Evolutionary conservation across 2,888 invertebrate species (phyloP).

Genomic region (Nemurella pictetii): DNA sequence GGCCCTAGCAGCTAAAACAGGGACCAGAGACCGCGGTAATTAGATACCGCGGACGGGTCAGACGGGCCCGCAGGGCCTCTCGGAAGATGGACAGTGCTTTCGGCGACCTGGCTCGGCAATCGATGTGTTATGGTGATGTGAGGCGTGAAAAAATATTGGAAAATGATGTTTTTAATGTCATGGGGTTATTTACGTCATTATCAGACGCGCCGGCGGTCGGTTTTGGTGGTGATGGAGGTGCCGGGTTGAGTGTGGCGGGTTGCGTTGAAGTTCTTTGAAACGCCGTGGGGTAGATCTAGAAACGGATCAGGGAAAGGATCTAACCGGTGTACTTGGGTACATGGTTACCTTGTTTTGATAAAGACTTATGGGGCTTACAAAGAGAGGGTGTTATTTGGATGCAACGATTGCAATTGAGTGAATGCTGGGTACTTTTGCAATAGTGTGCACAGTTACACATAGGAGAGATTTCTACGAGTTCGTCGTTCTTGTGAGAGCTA

Average conservation of each 20-base stretch:
- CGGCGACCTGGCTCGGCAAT: not conserved
- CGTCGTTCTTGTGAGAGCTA: no score
- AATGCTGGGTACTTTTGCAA: no score
- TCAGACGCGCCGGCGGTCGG: not conserved
- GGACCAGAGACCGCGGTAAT: no score
- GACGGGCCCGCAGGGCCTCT: not conserved
- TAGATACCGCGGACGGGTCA: slow-evolving; percentile 8
- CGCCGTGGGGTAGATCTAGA: not conserved
- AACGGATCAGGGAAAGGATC: no score
- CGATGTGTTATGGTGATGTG: not conserved
- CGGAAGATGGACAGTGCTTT: not conserved
- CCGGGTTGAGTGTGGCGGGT: not conserved
- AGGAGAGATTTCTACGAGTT: no score
- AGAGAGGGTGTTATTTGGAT: no score
- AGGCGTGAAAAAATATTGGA: not conserved
- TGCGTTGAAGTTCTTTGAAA: not conserved
- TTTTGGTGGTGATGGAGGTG: not conserved
- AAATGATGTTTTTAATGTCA: not conserved
- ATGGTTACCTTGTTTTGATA: no score
- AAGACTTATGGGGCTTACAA: no score
- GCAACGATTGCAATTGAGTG: no score
- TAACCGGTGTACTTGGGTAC: no score
- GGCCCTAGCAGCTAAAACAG: not conserved
- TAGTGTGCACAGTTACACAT: no score
- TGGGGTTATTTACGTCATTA: not conserved